A percentile compares a stretch with the other conserved stretches of the same genome.
Conservation (phyloP, 2,113 vertebrate genomes). For the Argyrosomus japonicus region DNA sequence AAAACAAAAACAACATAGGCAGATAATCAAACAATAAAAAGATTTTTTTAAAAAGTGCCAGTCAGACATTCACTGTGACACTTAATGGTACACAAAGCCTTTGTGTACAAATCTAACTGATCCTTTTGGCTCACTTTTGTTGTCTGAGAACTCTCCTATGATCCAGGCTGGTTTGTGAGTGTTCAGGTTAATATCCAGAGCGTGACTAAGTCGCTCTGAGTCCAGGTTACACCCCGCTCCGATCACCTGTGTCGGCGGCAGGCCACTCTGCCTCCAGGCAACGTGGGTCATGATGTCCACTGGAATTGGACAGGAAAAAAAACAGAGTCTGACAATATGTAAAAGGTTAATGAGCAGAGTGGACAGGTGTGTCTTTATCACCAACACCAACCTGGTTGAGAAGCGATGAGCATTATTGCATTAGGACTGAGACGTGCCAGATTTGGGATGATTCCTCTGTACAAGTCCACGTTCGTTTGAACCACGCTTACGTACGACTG, state of each 20-base stretch:
- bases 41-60: no score
- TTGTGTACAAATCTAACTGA: background rate
- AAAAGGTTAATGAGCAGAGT: background rate
- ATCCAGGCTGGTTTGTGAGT: conserved; percentile 89
- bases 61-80: background rate
- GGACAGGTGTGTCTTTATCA: background rate
- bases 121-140: conserved; percentile 87
- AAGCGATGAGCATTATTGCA: conserved; percentile 89
- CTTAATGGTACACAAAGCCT: background rate
- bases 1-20: background rate
- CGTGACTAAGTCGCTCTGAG: conserved; percentile 88
- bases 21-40: no score
- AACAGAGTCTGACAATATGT: background rate
- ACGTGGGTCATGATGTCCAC: conserved; percentile 96
- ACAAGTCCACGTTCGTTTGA: conserved; percentile 94
- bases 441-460: conserved; percentile 87
- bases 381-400: conserved; percentile 86
- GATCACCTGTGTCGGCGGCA: conserved; percentile 89
- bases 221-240: conserved; percentile 95
- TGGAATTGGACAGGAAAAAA: conserved; percentile 56
- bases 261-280: conserved; percentile 92
- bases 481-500: conserved; percentile 92
- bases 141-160: conserved; percentile 93
- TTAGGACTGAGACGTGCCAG: conserved; percentile 87
- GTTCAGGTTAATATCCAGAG: conserved; percentile 85